These are phyloP conservation scores for Paedocypris micromegethes DNA, from an alignment of 2,797 vertebrate species.

Conservation along the genomic window DNA sequence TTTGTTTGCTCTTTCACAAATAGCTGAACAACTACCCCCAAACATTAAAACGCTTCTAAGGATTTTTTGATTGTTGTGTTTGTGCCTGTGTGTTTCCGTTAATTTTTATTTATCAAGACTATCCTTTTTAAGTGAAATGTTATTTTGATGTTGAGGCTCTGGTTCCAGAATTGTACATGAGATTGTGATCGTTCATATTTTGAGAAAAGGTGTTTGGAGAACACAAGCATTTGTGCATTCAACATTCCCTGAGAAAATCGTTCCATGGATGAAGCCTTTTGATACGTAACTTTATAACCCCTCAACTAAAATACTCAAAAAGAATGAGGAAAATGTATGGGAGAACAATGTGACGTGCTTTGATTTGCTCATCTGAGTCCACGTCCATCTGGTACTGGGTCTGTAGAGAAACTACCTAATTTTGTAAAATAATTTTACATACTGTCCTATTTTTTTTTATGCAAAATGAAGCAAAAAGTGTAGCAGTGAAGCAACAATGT, in stretches of 20 bases:
- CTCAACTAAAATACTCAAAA: background rate
- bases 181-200: slow-evolving; percentile 7
- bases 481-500: too few species aligned
- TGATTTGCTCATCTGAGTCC: background rate
- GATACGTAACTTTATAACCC: slow-evolving; percentile 8
- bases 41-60: too few species aligned
- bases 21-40: too few species aligned
- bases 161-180: background rate
- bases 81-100: too few species aligned
- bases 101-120: background rate
- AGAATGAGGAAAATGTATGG: background rate
- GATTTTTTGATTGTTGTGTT: too few species aligned
- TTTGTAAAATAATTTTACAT: background rate
- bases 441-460: too few species aligned
- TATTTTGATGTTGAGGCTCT: background rate
- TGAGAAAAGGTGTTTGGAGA: background rate
- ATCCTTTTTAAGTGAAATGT: too few species aligned
- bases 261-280: slow-evolving; percentile 1
- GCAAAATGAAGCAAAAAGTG: too few species aligned
- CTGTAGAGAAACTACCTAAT: background rate
- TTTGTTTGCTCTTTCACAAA: too few species aligned
- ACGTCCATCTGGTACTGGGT: background rate
- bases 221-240: background rate
- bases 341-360: background rate
- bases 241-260: background rate